These are phyloP conservation scores for Eurosta solidaginis DNA, from an alignment of 1,140 invertebrate species.

Conservation along the genomic window DNA sequence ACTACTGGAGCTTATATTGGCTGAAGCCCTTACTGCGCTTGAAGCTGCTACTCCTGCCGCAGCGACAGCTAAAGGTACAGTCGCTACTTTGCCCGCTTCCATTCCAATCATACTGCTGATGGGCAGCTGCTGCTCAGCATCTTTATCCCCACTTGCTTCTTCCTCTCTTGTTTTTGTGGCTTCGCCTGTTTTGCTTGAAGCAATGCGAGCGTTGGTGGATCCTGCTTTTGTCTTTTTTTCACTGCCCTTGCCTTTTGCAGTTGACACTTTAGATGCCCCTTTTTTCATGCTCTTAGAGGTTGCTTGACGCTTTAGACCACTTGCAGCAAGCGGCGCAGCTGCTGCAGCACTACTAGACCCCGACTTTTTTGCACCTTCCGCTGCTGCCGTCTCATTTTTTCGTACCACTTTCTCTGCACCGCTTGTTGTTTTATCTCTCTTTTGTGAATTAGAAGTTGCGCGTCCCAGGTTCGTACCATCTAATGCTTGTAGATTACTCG, in stretches of 20 bases:
- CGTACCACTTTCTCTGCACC: neutral
- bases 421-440: neutral
- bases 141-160: neutral
- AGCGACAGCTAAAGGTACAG: neutral
- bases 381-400: neutral
- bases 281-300: conserved; percentile 10
- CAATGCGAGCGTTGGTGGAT: neutral
- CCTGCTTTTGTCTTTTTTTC: neutral
- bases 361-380: neutral
- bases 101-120: neutral
- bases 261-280: neutral
- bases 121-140: neutral
- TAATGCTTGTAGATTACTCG: neutral
- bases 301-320: neutral
- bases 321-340: neutral
- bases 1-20: neutral
- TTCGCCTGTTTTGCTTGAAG: neutral
- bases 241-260: neutral
- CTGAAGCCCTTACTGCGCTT: neutral
- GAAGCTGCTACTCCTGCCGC: neutral
- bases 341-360: neutral
- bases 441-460: conserved; percentile 28
- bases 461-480: neutral
- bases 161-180: neutral
- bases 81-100: neutral